Evolutionary conservation across 2,888 invertebrate species (phyloP).

Genomic region (Bugulina stolonifera): DNA sequence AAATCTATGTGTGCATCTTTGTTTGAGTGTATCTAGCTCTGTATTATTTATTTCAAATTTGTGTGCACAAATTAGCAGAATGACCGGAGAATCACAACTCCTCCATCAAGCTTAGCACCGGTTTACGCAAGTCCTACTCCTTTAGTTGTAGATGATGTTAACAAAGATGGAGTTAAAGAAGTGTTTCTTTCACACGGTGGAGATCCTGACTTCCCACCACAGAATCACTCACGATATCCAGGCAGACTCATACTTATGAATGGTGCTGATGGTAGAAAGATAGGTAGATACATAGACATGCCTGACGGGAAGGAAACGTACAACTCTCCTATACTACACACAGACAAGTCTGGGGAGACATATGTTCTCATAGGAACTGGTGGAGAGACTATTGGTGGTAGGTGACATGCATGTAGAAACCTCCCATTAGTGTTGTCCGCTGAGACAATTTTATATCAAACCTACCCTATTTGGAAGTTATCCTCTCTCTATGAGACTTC

Average conservation of each 20-base stretch:
- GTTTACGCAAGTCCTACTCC: no score
- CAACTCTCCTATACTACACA: conserved; percentile 45
- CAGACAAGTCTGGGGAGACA: conserved; percentile 34
- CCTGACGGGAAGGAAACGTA: conserved; percentile 42
- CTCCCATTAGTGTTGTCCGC: no score
- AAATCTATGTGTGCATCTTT: no score
- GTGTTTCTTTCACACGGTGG: conserved; percentile 43
- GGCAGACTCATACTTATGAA: conserved; percentile 45
- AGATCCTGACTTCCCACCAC: conserved; percentile 33
- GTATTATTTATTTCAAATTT: neutral
- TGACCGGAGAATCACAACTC: no score
- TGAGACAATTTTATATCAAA: no score
- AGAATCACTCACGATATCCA: conserved; percentile 28
- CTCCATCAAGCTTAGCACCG: no score
- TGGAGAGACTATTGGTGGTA: conserved; percentile 46
- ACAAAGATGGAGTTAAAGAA: conserved; percentile 44
- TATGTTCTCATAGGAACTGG: conserved; percentile 49
- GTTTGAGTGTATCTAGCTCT: no score
- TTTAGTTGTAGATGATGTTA: conserved; percentile 37
- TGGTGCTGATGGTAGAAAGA: conserved; percentile 40
- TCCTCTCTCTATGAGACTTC: no score
- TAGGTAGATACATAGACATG: conserved; percentile 41
- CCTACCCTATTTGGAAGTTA: no score
- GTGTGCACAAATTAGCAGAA: no score
- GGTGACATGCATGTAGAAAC: no score